These are phyloP conservation scores for Atrichornis clamosus DNA, from an alignment of 2,113 vertebrate genomes.

Conservation along the genomic window DNA sequence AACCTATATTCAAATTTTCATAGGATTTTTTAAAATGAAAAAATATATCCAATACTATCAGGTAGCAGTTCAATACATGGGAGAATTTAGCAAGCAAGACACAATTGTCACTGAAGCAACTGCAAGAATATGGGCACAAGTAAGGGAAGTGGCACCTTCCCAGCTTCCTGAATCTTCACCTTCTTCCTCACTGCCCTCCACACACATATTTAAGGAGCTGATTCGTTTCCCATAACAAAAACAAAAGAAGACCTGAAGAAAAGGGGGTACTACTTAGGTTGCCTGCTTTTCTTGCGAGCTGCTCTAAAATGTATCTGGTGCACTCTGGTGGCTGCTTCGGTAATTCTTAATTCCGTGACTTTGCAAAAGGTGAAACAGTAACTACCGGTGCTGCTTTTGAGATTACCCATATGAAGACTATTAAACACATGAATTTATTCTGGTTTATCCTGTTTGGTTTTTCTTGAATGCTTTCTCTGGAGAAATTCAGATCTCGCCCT, in stretches of 20 bases:
- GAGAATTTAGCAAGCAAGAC: background rate
- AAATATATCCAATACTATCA: background rate
- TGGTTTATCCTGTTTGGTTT: background rate
- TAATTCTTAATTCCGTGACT: background rate
- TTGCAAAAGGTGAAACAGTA: background rate
- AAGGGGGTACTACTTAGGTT: background rate
- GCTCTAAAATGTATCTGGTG: constrained; percentile 51
- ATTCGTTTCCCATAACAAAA: background rate
- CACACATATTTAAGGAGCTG: background rate
- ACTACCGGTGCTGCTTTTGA: background rate
- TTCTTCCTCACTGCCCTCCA: background rate
- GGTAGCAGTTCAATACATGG: background rate
- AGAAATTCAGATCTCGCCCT: background rate
- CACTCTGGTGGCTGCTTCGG: constrained; percentile 53
- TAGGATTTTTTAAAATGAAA: background rate
- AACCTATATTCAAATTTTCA: background rate
- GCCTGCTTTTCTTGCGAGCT: background rate
- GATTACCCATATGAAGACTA: background rate
- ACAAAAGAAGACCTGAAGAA: background rate
- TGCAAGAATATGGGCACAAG: background rate
- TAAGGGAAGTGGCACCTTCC: background rate
- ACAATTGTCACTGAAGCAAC: background rate
- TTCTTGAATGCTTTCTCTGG: background rate
- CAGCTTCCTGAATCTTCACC: background rate
- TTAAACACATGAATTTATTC: background rate